Evolutionary conservation across 2,888 invertebrate genomes (phyloP).

Genomic region (Hirtodrosophila histrioides): DNA sequence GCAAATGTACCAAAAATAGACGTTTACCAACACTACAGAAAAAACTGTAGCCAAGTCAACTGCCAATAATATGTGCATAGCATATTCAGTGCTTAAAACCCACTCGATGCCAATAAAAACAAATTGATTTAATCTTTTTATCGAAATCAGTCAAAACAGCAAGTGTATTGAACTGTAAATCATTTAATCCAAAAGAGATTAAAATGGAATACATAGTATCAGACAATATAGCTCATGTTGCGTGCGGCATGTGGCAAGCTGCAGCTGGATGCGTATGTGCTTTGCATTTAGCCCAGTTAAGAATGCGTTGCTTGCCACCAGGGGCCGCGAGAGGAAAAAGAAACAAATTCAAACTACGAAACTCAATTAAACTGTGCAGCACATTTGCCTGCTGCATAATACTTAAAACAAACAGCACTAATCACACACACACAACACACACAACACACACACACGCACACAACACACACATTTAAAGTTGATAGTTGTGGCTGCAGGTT

Average conservation of each 20-base stretch:
- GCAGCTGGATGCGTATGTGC: conserved; percentile 9
- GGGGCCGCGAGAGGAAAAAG: conserved; percentile 7
- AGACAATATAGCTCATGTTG: too few relatives aligned
- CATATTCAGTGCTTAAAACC: too few relatives aligned
- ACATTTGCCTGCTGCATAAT: conserved; percentile 45
- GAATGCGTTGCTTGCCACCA: conserved; percentile 12
- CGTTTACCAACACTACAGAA: too few relatives aligned
- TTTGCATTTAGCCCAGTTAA: conserved; percentile 15
- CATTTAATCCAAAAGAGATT: too few relatives aligned
- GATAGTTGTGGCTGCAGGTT: conserved; percentile 14
- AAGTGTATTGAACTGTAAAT: too few relatives aligned
- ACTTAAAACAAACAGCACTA: conserved; percentile 34
- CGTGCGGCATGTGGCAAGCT: conserved; percentile 4
- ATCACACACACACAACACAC: conserved; percentile 5
- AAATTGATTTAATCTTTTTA: too few relatives aligned
- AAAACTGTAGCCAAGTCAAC: too few relatives aligned
- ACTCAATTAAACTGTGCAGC: conserved; percentile 62
- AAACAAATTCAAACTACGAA: conserved; percentile 34
- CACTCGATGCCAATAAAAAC: too few relatives aligned
- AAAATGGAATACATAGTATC: too few relatives aligned
- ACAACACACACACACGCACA: conserved; percentile 3
- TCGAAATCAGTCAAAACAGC: too few relatives aligned
- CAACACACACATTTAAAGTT: conserved; percentile 1
- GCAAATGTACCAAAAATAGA: too few relatives aligned
- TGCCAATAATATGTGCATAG: too few relatives aligned